Conservation (phyloP, 2,888 invertebrate genomes). For the Tigriopus californicus region DNA sequence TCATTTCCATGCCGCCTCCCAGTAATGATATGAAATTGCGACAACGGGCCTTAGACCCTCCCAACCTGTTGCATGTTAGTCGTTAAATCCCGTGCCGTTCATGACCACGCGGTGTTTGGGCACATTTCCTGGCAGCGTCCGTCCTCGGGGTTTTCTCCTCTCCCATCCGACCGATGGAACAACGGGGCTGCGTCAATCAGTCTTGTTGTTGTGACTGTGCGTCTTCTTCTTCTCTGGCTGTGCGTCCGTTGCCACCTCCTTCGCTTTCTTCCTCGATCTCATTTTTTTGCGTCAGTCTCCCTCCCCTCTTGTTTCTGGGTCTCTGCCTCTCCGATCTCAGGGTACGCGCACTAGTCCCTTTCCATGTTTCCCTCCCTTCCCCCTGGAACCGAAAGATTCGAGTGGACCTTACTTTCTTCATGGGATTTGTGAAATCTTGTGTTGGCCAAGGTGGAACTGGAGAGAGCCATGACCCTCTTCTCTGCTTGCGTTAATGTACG, state of each 20-base stretch:
- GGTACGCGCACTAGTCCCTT: neutral
- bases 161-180: constrained; percentile 3
- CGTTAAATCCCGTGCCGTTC: no score
- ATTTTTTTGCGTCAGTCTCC: neutral
- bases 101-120: no score
- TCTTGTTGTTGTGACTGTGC: constrained; percentile 5
- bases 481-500: no score
- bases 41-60: no score
- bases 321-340: neutral
- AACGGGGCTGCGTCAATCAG: neutral
- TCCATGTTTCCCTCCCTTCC: neutral
- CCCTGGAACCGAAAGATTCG: neutral
- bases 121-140: neutral
- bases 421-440: neutral
- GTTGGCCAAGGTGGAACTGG: no score
- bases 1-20: no score
- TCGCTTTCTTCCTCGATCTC: neutral
- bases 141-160: neutral
- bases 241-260: neutral
- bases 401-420: neutral
- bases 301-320: neutral
- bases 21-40: no score
- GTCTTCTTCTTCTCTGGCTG: neutral
- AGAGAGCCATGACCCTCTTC: no score
- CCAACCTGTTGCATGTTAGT: no score